Percentiles rank a stretch among this genome's conserved stretches.
phyloP scores from a whole-genome alignment of 2,113 vertebrate species.

The Actenoides hombroni region DNA sequence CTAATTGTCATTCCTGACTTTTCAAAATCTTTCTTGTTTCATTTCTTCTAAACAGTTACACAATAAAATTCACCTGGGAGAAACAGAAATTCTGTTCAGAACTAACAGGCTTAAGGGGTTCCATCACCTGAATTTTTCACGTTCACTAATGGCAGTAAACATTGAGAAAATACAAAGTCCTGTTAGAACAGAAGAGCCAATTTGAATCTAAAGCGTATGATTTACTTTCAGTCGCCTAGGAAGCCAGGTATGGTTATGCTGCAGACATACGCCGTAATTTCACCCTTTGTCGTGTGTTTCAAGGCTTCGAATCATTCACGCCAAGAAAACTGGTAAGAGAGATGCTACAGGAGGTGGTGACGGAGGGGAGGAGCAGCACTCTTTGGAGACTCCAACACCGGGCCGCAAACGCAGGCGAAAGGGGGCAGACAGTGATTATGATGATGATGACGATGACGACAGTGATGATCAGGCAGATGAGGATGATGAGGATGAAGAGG shows the following conservation, averaged over 20 bases:
- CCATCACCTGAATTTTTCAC: neutral
- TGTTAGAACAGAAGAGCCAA: neutral
- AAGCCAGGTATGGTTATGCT: neutral
- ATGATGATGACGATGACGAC: conserved; percentile 88
- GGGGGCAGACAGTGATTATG: conserved; percentile 86
- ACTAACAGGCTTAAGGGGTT: neutral
- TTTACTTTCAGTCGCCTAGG: neutral
- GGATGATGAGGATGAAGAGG: conserved; percentile 90
- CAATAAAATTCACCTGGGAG: neutral
- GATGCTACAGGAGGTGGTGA: conserved; percentile 73
- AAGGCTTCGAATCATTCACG: conserved; percentile 89
- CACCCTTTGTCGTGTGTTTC: conserved; percentile 14
- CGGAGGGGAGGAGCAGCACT: conserved; percentile 78
- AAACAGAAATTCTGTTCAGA: neutral
- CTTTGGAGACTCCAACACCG: conserved; percentile 69
- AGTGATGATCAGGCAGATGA: conserved; percentile 92
- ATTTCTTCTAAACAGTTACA: neutral
- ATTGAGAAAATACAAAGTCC: neutral
- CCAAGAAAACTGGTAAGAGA: conserved; percentile 86
- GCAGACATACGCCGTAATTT: neutral
- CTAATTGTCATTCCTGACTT: neutral
- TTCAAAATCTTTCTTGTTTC: neutral
- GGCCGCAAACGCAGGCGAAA: conserved; percentile 86
- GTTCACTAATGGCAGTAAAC: neutral
- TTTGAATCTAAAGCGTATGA: neutral